A percentile compares a stretch with the other conserved stretches of the same genome.
Evolutionary conservation across 2,797 vertebrate species (phyloP).

Genomic region (Paedocypris micromegethes): DNA sequence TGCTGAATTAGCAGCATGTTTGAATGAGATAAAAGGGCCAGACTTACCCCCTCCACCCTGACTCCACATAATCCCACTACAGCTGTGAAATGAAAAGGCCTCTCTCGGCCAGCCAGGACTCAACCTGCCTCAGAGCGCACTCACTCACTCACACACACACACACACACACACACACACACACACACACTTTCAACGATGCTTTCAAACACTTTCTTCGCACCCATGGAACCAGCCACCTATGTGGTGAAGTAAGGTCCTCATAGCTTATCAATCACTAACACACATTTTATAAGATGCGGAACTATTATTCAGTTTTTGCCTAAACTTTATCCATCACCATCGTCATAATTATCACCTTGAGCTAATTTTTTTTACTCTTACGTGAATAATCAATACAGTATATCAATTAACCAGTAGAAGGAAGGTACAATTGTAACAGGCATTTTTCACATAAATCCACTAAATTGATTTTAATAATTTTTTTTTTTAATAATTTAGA

Average conservation of each 20-base stretch:
- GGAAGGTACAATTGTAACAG: no score
- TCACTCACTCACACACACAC: slow-evolving; percentile 36
- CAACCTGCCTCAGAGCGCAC: slow-evolving; percentile 35
- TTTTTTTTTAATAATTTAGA: no score
- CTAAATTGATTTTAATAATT: no score
- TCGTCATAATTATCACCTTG: no score
- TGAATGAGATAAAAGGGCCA: slow-evolving; percentile 88
- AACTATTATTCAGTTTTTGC: no score
- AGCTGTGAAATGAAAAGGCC: slow-evolving; percentile 83
- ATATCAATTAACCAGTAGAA: no score
- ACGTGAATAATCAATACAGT: no score
- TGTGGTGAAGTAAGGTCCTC: slow-evolving; percentile 16
- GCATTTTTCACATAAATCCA: no score
- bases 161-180: slow-evolving; percentile 32
- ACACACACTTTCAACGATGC: slow-evolving; percentile 1
- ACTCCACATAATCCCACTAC: slow-evolving; percentile 81
- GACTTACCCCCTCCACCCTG: slow-evolving; percentile 74
- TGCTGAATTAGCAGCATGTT: slow-evolving; percentile 94
- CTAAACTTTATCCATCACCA: no score
- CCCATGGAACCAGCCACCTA: slow-evolving; percentile 3
- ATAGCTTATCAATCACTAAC: no score
- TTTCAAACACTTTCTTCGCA: slow-evolving; percentile 6
- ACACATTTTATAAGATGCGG: no score
- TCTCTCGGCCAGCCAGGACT: slow-evolving; percentile 40
- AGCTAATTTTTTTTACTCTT: no score